Evolutionary conservation across 2,888 invertebrate species (phyloP), one percentile per base, ranked within the genome.

Genomic region (Drosophila vallismaia): DNA sequence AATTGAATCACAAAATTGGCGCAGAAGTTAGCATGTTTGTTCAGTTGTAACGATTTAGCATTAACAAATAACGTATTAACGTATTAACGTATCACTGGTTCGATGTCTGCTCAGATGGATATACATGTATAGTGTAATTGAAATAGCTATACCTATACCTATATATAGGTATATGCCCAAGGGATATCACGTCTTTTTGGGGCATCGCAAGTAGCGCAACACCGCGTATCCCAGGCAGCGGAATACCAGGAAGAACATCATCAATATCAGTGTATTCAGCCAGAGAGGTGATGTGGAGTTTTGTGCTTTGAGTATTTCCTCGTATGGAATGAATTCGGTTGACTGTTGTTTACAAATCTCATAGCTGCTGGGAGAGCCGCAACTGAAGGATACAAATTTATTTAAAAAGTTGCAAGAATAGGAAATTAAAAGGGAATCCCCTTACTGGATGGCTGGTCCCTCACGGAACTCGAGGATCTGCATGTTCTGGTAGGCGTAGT

Each of bases 401-500:
- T n/a, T 10, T n/a, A 12, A 40, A 7, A 42, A 19, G 9, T 3
- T 24, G 3, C 19, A 42, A 2, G 7, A 1, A 19, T n/a, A 2
- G 14, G 2, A 7, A 19, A n/a, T n/a, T n/a, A n/a, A n/a, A n/a
- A 6, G 7, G 7, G 3, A 10, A 24, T 19, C 3, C 9, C 36
- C 94, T 93, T 92, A 96, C 95, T 92, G 90, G 76, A 96, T 94
- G 46, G 94, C 93, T 74, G 94, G 93, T 77, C 95, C 95, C 89
- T 94, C 93, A 69, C 93, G 93, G 87, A 96, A 95, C 89, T 96
- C 96, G 45, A 96, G 93, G 75, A 95, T 95, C 90, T 95, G 95
- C 95, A 96, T 95, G 90, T 95, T 95, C 88, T 95, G 95, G 91
- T 95, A 96, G 63, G 95, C 95, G 90, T 96, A 96, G 90, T 95